A percentile compares a stretch with the other conserved stretches of the same genome.
Evolutionary conservation across 2,113 vertebrate species (phyloP).

Genomic region (Labrus mixtus): DNA sequence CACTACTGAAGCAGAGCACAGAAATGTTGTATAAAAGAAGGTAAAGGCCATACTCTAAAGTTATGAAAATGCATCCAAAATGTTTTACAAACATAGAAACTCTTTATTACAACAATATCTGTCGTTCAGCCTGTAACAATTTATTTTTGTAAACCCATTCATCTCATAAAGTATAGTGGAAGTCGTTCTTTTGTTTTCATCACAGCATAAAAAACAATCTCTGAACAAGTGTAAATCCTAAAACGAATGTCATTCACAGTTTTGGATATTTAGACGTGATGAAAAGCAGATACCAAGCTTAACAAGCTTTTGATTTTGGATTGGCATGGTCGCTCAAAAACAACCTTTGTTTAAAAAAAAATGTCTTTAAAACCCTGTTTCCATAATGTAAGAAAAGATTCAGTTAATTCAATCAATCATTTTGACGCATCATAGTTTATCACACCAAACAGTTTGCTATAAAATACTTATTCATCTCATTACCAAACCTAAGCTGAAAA

Average conservation of each 20-base stretch:
- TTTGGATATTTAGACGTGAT: constrained; percentile 57
- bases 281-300: constrained; percentile 57
- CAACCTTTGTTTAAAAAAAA: constrained; percentile 40
- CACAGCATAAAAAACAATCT: constrained; percentile 64
- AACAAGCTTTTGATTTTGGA: constrained; percentile 48
- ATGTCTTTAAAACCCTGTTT: constrained; percentile 71
- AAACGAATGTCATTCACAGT: constrained; percentile 72
- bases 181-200: constrained; percentile 59
- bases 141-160: constrained; percentile 55
- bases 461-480: constrained; percentile 54
- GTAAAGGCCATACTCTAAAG: constrained; percentile 2
- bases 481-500: constrained; percentile 34
- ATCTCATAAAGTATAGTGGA: constrained; percentile 56
- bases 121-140: constrained; percentile 40
- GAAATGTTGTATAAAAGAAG: background rate
- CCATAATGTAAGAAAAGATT: constrained; percentile 55
- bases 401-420: constrained; percentile 29
- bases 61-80: constrained; percentile 42
- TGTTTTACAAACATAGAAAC: constrained; percentile 80
- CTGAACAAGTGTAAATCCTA: constrained; percentile 44
- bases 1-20: constrained; percentile 48
- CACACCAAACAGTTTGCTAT: constrained; percentile 34
- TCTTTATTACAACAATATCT: constrained; percentile 76
- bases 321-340: constrained; percentile 50
- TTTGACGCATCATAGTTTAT: constrained; percentile 21